Conservation (phyloP, 2,797 vertebrate genomes). For the Rhynchonycteris naso region DNA sequence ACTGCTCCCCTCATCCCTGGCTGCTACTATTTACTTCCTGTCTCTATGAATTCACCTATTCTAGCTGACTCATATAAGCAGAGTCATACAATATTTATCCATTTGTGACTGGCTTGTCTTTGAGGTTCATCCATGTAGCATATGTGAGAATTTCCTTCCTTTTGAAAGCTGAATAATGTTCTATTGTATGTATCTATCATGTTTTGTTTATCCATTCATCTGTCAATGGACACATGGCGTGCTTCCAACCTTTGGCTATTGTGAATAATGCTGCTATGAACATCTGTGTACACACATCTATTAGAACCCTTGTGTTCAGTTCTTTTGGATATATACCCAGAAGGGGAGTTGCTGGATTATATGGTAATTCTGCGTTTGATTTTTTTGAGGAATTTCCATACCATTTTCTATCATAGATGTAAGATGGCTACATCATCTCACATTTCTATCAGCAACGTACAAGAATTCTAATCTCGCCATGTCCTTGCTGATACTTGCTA, state of each 20-base stretch:
- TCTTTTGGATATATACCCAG: neutral
- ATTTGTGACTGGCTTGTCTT: neutral
- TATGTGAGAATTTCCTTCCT: neutral
- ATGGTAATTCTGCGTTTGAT: neutral
- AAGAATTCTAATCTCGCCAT: neutral
- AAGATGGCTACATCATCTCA: rapidly evolving
- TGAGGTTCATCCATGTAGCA: neutral
- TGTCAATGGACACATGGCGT: rapidly evolving
- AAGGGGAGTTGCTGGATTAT: neutral
- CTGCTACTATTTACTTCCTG: neutral
- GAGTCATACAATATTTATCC: neutral
- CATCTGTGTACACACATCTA: rapidly evolving
- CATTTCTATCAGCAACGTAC: neutral
- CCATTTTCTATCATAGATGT: neutral
- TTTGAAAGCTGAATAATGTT: neutral
- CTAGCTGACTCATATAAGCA: rapidly evolving
- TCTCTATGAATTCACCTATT: neutral
- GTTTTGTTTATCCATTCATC: no score
- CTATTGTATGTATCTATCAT: rapidly evolving
- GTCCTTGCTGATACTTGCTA: neutral
- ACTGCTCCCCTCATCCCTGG: neutral
- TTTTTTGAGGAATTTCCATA: neutral
- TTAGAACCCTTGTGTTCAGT: neutral
- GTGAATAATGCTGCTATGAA: neutral
- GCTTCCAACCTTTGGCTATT: neutral